Evolutionary conservation across 2,888 invertebrate genomes (phyloP).

Genomic region (Macropis europaea): DNA sequence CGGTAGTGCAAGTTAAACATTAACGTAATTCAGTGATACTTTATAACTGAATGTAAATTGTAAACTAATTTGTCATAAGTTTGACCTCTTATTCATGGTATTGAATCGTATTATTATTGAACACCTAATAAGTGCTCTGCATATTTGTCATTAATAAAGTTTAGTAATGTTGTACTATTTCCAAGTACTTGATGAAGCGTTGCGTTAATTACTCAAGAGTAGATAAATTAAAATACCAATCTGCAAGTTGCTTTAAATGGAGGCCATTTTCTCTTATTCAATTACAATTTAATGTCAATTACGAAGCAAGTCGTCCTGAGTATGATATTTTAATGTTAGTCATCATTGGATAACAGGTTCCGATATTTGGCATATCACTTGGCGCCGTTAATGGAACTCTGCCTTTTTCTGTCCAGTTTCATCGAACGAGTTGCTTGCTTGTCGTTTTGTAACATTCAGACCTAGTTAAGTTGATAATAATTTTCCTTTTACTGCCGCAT

Average conservation of each 20-base stretch:
- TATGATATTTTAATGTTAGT: background rate
- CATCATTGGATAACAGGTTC: background rate
- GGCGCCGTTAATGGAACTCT: conserved; percentile 7
- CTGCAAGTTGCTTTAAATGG: background rate
- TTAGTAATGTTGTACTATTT: too few species aligned
- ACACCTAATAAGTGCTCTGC: too few species aligned
- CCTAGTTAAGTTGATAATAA: background rate
- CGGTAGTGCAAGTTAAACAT: too few species aligned
- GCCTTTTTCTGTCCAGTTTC: background rate
- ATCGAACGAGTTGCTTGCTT: background rate
- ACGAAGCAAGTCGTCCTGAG: background rate
- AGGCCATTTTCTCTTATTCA: background rate
- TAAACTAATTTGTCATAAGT: too few species aligned
- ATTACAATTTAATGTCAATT: background rate
- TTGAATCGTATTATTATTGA: too few species aligned
- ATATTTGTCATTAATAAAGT: too few species aligned
- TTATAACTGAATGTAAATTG: too few species aligned
- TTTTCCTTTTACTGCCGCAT: background rate
- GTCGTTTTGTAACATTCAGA: background rate
- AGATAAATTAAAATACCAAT: background rate
- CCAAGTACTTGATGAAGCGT: too few species aligned
- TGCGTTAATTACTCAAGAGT: too few species aligned
- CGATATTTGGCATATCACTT: too few species aligned
- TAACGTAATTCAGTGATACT: too few species aligned
- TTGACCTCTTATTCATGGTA: too few species aligned